Conservation (phyloP, 1,140 invertebrate genomes). For the Metopolophium dirhodum region DNA sequence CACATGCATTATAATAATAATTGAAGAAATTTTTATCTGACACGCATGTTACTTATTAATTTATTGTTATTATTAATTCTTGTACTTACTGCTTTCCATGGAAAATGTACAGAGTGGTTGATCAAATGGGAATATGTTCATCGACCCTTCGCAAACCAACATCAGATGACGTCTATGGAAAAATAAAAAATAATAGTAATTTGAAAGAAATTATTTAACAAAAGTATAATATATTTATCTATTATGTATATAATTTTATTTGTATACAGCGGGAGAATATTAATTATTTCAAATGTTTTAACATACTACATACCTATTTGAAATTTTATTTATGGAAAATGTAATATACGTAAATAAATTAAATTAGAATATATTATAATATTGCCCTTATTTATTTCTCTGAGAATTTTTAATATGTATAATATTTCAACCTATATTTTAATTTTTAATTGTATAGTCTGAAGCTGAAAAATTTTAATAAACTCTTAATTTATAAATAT, state of each 20-base stretch:
- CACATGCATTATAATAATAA: background rate
- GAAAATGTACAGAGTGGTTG: constrained; percentile 92
- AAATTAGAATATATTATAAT: background rate
- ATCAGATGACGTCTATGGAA: constrained; percentile 79
- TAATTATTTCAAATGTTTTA: background rate
- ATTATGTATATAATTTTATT: too few species aligned
- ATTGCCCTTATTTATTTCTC: background rate
- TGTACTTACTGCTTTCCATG: constrained; percentile 91
- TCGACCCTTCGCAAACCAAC: constrained; percentile 86
- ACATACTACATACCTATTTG: background rate
- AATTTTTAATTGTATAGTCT: background rate
- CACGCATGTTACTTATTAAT: background rate
- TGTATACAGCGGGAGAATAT: background rate
- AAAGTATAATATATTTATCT: background rate
- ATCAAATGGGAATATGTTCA: constrained; percentile 94
- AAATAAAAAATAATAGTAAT: too few species aligned
- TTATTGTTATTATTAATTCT: background rate
- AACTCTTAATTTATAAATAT: too few species aligned
- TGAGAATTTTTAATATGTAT: too few species aligned
- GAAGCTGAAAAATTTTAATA: background rate
- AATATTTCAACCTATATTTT: background rate
- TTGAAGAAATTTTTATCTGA: background rate
- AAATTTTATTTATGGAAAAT: background rate
- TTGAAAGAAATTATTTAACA: background rate
- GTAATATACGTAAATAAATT: background rate